Percentiles rank a stretch among this genome's conserved stretches.
These are phyloP conservation scores for Taenioides sp. DNA, from an alignment of 2,797 vertebrate genomes.

Conservation along the genomic window DNA sequence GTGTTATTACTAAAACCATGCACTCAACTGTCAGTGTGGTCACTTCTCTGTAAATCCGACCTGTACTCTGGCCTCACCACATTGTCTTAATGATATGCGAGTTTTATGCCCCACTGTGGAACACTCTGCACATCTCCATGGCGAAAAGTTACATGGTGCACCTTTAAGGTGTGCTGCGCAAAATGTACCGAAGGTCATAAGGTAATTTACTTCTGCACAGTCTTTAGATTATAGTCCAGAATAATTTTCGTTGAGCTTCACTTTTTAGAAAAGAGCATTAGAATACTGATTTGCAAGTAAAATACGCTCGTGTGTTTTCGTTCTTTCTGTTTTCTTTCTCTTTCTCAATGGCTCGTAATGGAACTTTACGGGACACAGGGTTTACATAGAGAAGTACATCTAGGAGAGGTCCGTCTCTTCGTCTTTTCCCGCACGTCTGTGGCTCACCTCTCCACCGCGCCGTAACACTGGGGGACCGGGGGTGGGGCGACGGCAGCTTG, in stretches of 20 bases:
- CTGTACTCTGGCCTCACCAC: background rate
- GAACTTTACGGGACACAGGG: slow-evolving; percentile 20
- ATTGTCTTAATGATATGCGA: background rate
- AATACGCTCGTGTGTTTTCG: slow-evolving; percentile 8
- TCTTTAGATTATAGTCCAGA: background rate
- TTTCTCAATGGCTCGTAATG: background rate
- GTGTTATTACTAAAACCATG: background rate
- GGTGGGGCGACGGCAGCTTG: slow-evolving; percentile 74
- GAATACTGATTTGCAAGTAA: slow-evolving; percentile 44
- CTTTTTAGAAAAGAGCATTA: slow-evolving; percentile 8
- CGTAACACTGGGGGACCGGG: slow-evolving; percentile 72
- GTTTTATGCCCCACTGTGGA: background rate
- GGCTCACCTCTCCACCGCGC: slow-evolving; percentile 64
- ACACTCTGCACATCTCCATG: background rate
- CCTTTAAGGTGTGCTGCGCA: background rate
- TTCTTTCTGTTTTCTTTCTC: too few species aligned
- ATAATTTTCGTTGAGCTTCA: background rate
- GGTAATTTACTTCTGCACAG: background rate
- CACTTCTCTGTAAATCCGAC: background rate
- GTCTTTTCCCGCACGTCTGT: slow-evolving; percentile 31
- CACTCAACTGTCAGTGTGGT: background rate
- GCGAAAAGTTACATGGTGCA: background rate
- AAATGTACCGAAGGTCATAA: background rate
- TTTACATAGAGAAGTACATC: slow-evolving; percentile 25
- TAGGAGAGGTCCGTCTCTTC: slow-evolving; percentile 22